These are phyloP conservation scores for Dinothrombium tinctorium DNA, from an alignment of 1,140 invertebrate genomes.

Conservation along the genomic window DNA sequence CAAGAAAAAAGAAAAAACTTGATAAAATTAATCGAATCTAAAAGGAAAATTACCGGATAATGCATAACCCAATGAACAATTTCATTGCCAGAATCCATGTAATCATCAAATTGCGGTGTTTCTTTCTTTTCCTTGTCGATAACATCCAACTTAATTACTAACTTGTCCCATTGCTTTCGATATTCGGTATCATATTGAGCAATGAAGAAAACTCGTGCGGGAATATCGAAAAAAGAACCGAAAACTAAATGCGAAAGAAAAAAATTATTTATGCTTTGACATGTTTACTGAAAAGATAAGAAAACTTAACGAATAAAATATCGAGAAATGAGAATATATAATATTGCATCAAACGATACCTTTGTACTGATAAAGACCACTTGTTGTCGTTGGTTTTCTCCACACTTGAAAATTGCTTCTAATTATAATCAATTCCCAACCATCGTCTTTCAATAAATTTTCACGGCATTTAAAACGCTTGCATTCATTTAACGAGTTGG, in stretches of 20 bases:
- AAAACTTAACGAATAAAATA: conserved; percentile 4
- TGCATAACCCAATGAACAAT: conserved; percentile 26
- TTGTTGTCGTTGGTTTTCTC: conserved; percentile 19
- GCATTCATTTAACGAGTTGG: too few species aligned
- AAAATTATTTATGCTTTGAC: too few species aligned
- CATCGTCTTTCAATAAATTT: conserved; percentile 6
- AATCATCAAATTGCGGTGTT: neutral
- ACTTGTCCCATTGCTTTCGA: conserved; percentile 24
- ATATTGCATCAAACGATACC: conserved; percentile 17
- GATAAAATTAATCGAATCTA: too few species aligned
- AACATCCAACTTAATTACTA: conserved; percentile 22
- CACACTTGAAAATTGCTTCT: conserved; percentile 19
- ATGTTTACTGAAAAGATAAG: too few species aligned
- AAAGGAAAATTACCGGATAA: conserved; percentile 23
- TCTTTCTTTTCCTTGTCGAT: conserved; percentile 19
- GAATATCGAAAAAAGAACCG: conserved; percentile 22
- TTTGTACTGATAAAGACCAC: conserved; percentile 22
- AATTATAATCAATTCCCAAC: conserved; percentile 21
- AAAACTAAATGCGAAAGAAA: conserved; percentile 19
- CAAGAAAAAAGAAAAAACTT: conserved; percentile 14
- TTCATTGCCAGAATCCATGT: conserved; percentile 18
- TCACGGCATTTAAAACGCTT: too few species aligned
- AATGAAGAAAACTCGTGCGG: conserved; percentile 21
- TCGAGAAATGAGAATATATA: conserved; percentile 1
- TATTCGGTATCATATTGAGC: conserved; percentile 24